Evolutionary conservation across 1,140 invertebrate species (phyloP), one percentile per base, ranked within the genome.

Genomic region (Procambarus virginalis): DNA sequence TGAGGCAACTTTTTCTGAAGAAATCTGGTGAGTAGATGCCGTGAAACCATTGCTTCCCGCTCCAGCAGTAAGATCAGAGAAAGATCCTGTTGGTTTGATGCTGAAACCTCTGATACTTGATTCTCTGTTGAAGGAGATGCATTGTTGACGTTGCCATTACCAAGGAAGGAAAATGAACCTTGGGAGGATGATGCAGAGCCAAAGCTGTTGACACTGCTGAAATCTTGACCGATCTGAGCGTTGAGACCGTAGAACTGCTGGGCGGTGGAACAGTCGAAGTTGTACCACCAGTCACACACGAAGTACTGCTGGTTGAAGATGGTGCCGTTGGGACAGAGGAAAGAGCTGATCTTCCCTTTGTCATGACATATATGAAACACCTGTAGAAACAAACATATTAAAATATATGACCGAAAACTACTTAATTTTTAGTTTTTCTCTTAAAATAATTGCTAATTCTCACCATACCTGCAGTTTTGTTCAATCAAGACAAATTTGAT

Each of bases 241-340:
- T 86, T 86, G 73, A 86, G 84, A 5, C 8, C 48, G 48, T 76
- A 78, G 84, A 77, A 86, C 22, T 78, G n/a, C 20, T 93, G 90
- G 73, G 91, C 88, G 46, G 68, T 81, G 70, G 92, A 91, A 86
- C 93, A 93, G 76, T 93, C 92, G 73, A 93, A 92, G 81, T 93
- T 93, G 92, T 88, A 93, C 92, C 93, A 93, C 93, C 93, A 93
- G 91, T 94, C 93, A 91, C 94, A 94, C 34, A 94, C 93, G 73
- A 94, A 93, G 83, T 92, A 92, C 80, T 93, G 82, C 92, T 94
- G 94, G 80, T 93, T 93, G 89, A 94, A 94, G 22, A 94, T 78
- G 77, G 94, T 94, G 20, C 94, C 94, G 90, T 93, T 93, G 14
- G 94, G 94, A 85, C 94, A 94, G 0, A 94, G 91, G 91, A 94